A percentile compares a stretch with the other conserved stretches of the same genome.
These are phyloP conservation scores for Scylla paramamosain DNA, from an alignment of 1,140 invertebrate genomes.

Conservation along the genomic window DNA sequence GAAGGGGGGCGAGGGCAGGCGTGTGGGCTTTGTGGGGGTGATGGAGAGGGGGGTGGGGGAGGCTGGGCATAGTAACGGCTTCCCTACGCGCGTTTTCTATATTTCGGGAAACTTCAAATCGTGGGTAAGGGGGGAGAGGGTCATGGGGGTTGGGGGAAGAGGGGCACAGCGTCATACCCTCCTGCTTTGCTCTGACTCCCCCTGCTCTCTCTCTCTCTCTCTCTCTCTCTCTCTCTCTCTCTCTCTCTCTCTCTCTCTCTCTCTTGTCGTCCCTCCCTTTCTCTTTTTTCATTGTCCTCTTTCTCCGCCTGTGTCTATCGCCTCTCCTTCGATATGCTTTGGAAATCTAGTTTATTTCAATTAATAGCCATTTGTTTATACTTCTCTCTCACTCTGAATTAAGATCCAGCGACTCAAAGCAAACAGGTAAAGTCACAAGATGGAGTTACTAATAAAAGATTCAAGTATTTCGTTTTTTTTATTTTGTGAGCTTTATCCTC, in stretches of 20 bases:
- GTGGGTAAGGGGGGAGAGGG: neutral
- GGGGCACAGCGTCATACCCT: neutral
- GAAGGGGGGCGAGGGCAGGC: neutral
- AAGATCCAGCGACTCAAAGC: too few species aligned
- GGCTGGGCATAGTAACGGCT: neutral
- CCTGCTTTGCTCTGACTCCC: neutral
- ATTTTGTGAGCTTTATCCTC: too few species aligned
- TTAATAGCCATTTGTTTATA: too few species aligned
- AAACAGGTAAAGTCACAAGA: too few species aligned
- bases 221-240: neutral
- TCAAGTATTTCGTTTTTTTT: too few species aligned
- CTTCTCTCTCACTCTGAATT: too few species aligned
- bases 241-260: neutral
- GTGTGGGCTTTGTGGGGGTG: neutral
- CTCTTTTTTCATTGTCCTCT: neutral
- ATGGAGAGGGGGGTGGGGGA: neutral
- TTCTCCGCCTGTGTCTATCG: neutral
- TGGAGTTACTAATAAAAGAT: too few species aligned
- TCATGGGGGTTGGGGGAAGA: neutral
- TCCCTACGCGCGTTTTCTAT: neutral
- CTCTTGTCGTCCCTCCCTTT: neutral
- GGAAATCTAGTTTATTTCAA: too few species aligned
- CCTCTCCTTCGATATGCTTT: too few species aligned
- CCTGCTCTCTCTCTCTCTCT: neutral
- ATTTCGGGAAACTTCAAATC: constrained; percentile 7